phyloP scores from a whole-genome alignment of 2,888 invertebrate genomes.

The Camponotus fellah region DNA sequence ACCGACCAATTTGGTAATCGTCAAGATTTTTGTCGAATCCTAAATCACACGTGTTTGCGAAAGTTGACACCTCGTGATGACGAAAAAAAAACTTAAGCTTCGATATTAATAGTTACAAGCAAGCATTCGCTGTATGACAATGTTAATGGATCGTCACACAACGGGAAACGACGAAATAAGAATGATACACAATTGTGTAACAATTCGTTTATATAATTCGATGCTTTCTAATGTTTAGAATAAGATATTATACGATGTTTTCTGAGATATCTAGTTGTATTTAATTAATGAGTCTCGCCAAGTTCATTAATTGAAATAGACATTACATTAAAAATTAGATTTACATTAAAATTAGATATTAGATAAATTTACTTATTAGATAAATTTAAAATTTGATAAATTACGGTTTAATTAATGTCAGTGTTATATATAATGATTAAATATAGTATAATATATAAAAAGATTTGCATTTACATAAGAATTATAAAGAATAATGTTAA shows the following conservation, averaged over 20 bases:
- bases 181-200: not conserved
- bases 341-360: no score
- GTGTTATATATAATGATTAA: not conserved
- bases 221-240: not conserved
- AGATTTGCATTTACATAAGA: not conserved
- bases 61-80: slow-evolving; percentile 3
- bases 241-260: not conserved
- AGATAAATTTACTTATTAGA: no score
- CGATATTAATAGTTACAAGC: not conserved
- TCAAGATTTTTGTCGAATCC: slow-evolving; percentile 30
- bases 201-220: not conserved
- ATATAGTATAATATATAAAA: not conserved
- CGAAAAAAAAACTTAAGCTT: not conserved
- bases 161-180: slow-evolving; percentile 20
- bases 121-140: not conserved
- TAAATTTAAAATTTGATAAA: no score
- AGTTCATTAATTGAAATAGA: slow-evolving; percentile 6
- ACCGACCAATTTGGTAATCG: slow-evolving; percentile 25
- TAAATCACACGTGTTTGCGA: slow-evolving; percentile 39
- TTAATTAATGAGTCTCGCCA: not conserved
- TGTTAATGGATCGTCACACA: not conserved
- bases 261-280: not conserved
- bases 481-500: not conserved
- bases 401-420: no score
- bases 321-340: not conserved